These are phyloP conservation scores for Paraplagusia blochii DNA, from an alignment of 2,113 vertebrate species.

Conservation along the genomic window DNA sequence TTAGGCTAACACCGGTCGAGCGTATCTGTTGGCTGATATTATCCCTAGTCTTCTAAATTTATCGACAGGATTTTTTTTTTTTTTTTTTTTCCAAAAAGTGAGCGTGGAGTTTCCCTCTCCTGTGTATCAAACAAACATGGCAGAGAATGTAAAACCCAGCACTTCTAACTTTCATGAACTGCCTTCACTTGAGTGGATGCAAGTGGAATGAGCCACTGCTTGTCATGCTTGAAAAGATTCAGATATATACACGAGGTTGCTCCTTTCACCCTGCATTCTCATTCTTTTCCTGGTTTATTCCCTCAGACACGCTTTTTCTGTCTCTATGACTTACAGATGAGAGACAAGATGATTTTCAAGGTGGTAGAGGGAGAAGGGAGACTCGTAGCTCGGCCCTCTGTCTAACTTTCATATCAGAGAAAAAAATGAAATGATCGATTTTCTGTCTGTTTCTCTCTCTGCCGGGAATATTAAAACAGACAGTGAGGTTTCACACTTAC, in stretches of 20 bases:
- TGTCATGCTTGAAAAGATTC: conserved; percentile 14
- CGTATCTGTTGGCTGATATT: too few relatives aligned
- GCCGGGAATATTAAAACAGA: conserved; percentile 72
- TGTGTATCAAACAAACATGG: background rate
- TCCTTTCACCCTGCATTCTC: conserved; percentile 11
- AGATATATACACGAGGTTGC: background rate
- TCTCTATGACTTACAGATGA: conserved; percentile 35
- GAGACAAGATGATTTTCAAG: conserved; percentile 45
- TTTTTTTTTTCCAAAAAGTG: too few relatives aligned
- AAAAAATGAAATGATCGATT: conserved; percentile 72
- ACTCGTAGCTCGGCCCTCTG: conserved; percentile 41
- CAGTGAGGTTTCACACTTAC: conserved; percentile 55
- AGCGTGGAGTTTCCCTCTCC: background rate
- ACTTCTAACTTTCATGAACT: conserved; percentile 2
- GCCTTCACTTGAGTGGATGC: background rate
- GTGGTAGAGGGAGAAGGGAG: conserved; percentile 20
- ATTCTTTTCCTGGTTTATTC: conserved; percentile 12
- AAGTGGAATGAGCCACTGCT: background rate
- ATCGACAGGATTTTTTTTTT: background rate
- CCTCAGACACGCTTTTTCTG: conserved; percentile 7
- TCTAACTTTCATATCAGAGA: conserved; percentile 64
- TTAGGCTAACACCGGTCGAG: too few relatives aligned
- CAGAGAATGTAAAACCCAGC: conserved; percentile 7
- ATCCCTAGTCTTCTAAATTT: background rate
- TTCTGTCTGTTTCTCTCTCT: conserved; percentile 68